Evolutionary conservation across 2,113 vertebrate species (phyloP), one percentile per base, ranked within the genome.

Genomic region (Australoheros scitulus): DNA sequence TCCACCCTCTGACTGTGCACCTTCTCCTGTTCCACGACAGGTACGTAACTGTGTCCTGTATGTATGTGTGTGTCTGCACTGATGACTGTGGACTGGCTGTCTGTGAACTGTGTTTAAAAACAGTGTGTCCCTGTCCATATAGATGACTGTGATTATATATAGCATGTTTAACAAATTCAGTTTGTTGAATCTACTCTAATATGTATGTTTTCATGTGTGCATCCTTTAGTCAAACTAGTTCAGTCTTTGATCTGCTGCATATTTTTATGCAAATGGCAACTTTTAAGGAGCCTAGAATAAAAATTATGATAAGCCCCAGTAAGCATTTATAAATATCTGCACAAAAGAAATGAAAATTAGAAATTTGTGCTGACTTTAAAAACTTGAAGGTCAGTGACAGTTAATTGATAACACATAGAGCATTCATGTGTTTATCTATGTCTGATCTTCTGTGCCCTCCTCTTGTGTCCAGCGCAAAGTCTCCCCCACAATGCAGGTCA

Each of bases 401-500:
- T 72, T 5, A 72, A 29, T 11, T n/a, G 17, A 70, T 72, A 72
- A 52, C 65, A 72, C 8, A 32, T 32, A 32, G 11, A n/a, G 6
- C 52, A 52, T 4, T 52, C 24, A 52, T 72, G 3, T 20, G 65
- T 70, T 72, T 10, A 47, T 47, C 2, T 65, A 3, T 68, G 38
- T 68, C 43, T 47, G 13, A 14, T 14, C 22, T 26, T 32, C 65
- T 72, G 0, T 52, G 14, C 52, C 29, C 24, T 47, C 11, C 18
- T 32, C n/a, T 43, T 11, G 43, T 24, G 20, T 43, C 52, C 76
- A 90, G 85, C 26, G 7, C 22, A 34, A 41, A 59, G 20, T 59
- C 38, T 50, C 80, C 59, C 15, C 83, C 56, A 8, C 5, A 15
- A 3, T 88, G 90, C 22, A 95, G 93, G 97, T 96, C 68, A 95